Evolutionary conservation across 2,797 vertebrate species (phyloP).

Genomic region (Nannoperca obscura): DNA sequence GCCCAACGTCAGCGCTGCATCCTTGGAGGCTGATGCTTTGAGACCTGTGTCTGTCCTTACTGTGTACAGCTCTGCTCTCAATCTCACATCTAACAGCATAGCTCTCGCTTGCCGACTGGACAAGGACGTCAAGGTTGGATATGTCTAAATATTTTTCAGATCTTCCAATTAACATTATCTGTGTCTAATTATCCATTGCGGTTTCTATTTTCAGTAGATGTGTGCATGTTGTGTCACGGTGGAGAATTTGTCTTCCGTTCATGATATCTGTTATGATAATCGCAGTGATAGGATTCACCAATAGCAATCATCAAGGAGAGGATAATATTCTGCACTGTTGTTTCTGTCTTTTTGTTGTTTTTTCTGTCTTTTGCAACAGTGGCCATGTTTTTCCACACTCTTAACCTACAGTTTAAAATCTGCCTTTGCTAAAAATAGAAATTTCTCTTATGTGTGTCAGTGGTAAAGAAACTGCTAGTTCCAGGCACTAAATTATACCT

Average conservation of each 20-base stretch:
- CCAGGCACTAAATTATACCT: not conserved
- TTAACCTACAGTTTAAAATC: slow-evolving; percentile 1
- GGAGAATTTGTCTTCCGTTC: slow-evolving; percentile 3
- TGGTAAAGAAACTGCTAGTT: slow-evolving; percentile 1
- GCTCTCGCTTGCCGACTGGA: slow-evolving; percentile 87
- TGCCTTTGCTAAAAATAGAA: slow-evolving; percentile 14
- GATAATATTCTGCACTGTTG: not conserved
- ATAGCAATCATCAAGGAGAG: not conserved
- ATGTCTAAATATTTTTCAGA: not conserved
- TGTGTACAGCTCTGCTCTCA: slow-evolving; percentile 77
- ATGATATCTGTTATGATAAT: slow-evolving; percentile 11
- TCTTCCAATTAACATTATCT: not conserved
- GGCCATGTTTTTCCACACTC: slow-evolving; percentile 4
- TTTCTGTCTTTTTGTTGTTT: too few species aligned
- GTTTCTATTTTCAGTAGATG: not conserved
- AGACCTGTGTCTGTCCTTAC: slow-evolving; percentile 80
- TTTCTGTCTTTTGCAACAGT: not conserved
- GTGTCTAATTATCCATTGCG: not conserved
- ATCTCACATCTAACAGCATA: slow-evolving; percentile 73
- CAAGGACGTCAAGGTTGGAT: slow-evolving; percentile 91
- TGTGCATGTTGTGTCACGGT: not conserved
- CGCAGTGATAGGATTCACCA: not conserved
- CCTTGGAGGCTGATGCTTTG: slow-evolving; percentile 88
- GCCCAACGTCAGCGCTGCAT: slow-evolving; percentile 83
- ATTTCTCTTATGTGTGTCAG: not conserved